Conservation (phyloP, 2,888 invertebrate species). For the Anarsia innoxiella region DNA sequence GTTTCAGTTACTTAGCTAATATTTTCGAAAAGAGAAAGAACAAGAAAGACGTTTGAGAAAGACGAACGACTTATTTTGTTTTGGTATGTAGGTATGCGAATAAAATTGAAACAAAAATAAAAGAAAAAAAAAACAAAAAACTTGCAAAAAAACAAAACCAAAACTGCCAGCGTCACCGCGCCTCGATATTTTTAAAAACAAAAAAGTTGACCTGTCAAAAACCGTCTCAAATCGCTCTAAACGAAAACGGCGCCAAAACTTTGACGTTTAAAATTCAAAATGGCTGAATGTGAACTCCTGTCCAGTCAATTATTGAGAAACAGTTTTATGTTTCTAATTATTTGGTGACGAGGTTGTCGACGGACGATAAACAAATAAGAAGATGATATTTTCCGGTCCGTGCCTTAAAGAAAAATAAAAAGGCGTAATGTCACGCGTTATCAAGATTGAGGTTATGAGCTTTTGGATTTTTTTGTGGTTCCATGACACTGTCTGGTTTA, state of each 20-base stretch:
- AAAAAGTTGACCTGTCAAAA: conserved; percentile 36
- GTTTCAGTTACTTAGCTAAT: no score
- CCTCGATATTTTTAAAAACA: conserved; percentile 52
- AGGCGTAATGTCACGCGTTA: conserved; percentile 31
- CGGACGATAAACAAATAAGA: conserved; percentile 71
- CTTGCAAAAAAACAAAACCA: conserved; percentile 23
- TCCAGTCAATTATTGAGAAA: conserved; percentile 62
- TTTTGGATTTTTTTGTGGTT: conserved; percentile 18
- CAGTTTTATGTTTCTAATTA: conserved; percentile 11
- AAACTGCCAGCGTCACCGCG: conserved; percentile 63
- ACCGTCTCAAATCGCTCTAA: conserved; percentile 19
- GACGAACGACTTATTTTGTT: no score
- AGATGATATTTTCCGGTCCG: conserved; percentile 59
- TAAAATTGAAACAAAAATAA: no score
- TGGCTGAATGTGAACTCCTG: conserved; percentile 18
- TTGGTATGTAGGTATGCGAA: no score
- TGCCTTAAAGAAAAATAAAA: conserved; percentile 29
- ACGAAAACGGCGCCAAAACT: background rate
- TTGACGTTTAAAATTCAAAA: conserved; percentile 2
- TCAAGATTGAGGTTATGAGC: conserved; percentile 34
- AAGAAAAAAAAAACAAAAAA: conserved; percentile 8
- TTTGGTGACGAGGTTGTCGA: conserved; percentile 35
- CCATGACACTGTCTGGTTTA: background rate
- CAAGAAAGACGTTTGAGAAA: no score
- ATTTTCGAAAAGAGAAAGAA: no score